These are phyloP conservation scores for Threskiornis aethiopicus DNA, from an alignment of 2,797 vertebrate species.

Conservation along the genomic window DNA sequence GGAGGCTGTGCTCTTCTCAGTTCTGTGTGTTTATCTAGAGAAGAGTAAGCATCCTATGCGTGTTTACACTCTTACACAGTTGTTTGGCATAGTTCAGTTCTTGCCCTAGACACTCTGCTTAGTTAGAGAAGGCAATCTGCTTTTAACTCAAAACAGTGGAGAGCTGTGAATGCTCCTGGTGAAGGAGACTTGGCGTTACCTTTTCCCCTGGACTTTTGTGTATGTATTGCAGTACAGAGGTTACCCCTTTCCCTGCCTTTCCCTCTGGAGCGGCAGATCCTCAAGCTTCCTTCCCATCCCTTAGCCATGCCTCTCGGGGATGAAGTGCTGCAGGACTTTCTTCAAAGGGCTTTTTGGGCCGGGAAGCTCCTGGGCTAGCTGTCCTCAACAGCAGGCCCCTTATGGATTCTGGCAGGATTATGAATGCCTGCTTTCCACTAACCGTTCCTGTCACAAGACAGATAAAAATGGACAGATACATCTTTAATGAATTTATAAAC, in stretches of 20 bases:
- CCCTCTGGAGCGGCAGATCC: background rate
- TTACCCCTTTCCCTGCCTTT: background rate
- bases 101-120: background rate
- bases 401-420: background rate
- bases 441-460: background rate
- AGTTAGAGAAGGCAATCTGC: background rate
- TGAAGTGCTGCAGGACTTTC: background rate
- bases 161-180: background rate
- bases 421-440: background rate
- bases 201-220: background rate
- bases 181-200: background rate
- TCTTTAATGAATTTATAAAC: constrained; percentile 15
- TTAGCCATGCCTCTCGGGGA: background rate
- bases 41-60: background rate
- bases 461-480: background rate
- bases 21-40: background rate
- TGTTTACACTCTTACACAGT: background rate
- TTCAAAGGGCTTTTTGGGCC: background rate
- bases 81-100: background rate
- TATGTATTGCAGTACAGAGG: background rate
- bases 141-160: background rate
- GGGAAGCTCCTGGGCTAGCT: background rate
- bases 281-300: background rate
- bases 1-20: background rate
- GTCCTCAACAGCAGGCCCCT: background rate